phyloP scores from a whole-genome alignment of 2,888 invertebrate species.

The Apamea sordens region DNA sequence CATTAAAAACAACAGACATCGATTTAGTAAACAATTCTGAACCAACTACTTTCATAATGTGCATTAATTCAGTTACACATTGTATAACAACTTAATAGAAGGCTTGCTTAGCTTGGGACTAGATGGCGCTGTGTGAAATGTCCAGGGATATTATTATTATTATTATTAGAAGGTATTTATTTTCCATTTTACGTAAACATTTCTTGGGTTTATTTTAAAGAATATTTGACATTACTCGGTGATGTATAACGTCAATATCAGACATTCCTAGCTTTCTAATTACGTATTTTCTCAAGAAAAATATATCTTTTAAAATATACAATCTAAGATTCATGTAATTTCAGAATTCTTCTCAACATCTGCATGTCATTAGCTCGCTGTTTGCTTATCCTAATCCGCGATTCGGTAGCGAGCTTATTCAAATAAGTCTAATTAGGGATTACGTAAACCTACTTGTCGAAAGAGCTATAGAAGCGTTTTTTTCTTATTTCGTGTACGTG shows the following conservation, averaged over 20 bases:
- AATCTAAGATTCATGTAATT: conserved; percentile 41
- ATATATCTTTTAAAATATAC: conserved; percentile 32
- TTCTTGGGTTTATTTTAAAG: not conserved
- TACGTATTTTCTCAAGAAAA: conserved; percentile 4
- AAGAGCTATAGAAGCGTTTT: not conserved
- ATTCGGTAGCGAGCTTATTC: conserved; percentile 41
- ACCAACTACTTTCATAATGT: too few relatives aligned
- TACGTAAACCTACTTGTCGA: not conserved
- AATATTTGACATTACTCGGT: not conserved
- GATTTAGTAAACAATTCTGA: too few relatives aligned
- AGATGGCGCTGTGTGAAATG: too few relatives aligned
- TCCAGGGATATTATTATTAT: too few relatives aligned
- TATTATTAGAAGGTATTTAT: conserved; percentile 15
- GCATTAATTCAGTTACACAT: too few relatives aligned
- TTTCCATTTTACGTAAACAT: not conserved
- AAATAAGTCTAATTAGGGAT: conserved; percentile 54
- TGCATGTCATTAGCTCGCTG: conserved; percentile 41
- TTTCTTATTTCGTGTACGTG: not conserved
- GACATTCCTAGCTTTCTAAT: not conserved
- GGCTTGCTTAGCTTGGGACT: too few relatives aligned
- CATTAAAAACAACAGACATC: too few relatives aligned
- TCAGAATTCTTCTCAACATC: conserved; percentile 36
- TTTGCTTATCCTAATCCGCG: conserved; percentile 26
- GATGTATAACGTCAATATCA: conserved; percentile 7
- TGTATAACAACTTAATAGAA: not conserved